Percentiles rank a stretch among this genome's conserved stretches.
Evolutionary conservation across 2,113 vertebrate species (phyloP).

Genomic region (Campylorhamphus procurvoides): DNA sequence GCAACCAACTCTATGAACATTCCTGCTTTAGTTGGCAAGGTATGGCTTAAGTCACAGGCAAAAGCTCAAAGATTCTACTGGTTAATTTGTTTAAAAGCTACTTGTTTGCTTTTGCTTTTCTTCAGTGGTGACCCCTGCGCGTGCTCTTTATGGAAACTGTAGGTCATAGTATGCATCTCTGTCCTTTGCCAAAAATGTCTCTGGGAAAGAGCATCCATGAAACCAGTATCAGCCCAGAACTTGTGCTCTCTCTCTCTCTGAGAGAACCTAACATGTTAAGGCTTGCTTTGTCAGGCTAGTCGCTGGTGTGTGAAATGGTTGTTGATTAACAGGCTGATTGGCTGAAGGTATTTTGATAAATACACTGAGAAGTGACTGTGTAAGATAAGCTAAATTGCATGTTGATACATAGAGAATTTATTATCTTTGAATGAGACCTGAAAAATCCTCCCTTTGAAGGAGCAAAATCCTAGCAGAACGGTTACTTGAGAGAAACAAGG

Average conservation of each 20-base stretch:
- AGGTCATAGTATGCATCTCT: background rate
- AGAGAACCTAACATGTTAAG: background rate
- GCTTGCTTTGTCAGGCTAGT: background rate
- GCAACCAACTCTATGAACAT: slow-evolving; percentile 99
- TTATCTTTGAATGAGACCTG: background rate
- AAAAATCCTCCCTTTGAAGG: background rate
- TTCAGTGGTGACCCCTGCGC: background rate
- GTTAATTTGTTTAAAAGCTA: background rate
- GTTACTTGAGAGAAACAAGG: background rate
- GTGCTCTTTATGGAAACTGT: background rate
- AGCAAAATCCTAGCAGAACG: background rate
- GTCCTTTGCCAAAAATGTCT: background rate
- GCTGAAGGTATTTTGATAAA: background rate
- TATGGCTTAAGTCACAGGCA: slow-evolving; percentile 59
- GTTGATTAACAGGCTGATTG: background rate
- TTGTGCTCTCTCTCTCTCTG: background rate
- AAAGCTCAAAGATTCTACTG: background rate
- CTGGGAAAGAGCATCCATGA: background rate
- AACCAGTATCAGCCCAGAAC: background rate
- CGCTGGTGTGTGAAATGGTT: background rate
- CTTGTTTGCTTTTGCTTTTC: background rate
- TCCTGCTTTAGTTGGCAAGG: slow-evolving; percentile 93
- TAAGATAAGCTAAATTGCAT: background rate
- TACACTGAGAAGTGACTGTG: background rate
- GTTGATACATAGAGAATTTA: background rate